Evolutionary conservation across 2,113 vertebrate species (phyloP).

Genomic region (Psilopsiagon aymara): DNA sequence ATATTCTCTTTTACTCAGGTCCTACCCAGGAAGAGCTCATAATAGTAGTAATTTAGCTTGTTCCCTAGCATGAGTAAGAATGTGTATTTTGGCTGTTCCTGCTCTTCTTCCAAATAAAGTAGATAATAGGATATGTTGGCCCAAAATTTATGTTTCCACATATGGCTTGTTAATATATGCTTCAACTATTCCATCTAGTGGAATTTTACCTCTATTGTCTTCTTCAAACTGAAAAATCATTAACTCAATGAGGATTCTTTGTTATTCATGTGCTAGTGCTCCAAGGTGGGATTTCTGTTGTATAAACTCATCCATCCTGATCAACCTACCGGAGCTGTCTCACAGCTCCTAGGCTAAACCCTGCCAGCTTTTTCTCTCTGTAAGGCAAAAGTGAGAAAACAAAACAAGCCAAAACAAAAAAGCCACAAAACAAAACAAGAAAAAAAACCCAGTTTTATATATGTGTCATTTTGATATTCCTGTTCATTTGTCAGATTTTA

Average conservation of each 20-base stretch:
- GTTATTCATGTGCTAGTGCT: background rate
- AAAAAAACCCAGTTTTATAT: background rate
- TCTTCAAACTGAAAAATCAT: background rate
- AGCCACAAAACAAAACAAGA: background rate
- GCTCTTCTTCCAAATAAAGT: background rate
- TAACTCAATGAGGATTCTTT: background rate
- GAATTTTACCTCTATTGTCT: background rate
- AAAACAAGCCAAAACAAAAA: background rate
- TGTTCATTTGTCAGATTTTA: background rate
- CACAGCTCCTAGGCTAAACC: background rate
- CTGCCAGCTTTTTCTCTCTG: background rate
- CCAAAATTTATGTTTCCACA: background rate
- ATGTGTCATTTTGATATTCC: background rate
- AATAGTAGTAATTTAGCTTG: background rate
- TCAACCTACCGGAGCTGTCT: background rate
- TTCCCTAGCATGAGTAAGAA: background rate
- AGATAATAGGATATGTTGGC: background rate
- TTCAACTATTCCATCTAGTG: constrained; percentile 31
- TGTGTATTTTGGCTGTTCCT: background rate
- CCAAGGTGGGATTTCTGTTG: background rate
- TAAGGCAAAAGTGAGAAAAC: background rate
- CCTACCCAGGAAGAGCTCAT: background rate
- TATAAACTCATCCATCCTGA: background rate
- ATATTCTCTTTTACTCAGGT: background rate
- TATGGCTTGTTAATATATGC: background rate